Percentiles rank a stretch among this genome's conserved stretches.
phyloP scores from a whole-genome alignment of 2,113 vertebrate species.

The Cnemophilus loriae region DNA sequence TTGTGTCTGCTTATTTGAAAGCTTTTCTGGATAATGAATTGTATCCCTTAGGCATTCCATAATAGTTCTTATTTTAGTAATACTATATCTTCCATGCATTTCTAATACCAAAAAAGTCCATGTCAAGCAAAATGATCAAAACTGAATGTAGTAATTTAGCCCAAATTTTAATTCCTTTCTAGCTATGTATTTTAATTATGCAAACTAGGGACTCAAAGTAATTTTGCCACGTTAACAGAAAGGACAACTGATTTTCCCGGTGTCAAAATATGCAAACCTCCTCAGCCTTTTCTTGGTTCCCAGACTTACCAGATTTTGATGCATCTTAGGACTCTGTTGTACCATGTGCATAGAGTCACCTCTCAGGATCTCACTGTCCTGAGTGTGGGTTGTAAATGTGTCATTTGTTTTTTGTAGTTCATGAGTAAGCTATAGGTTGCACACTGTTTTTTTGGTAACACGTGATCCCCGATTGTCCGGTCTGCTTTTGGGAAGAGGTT shows the following conservation, averaged over 20 bases:
- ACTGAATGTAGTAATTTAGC: background rate
- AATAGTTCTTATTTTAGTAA: slow-evolving; percentile 51
- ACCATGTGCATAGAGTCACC: fast-evolving
- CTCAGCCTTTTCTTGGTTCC: background rate
- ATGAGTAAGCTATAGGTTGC: background rate
- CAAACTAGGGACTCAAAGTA: background rate
- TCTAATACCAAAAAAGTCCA: slow-evolving; percentile 14
- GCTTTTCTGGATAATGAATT: slow-evolving; percentile 56
- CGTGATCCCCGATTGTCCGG: background rate
- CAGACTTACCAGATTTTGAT: background rate
- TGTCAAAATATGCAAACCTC: background rate
- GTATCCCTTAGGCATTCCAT: slow-evolving; percentile 31
- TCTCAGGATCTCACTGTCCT: background rate
- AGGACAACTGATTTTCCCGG: background rate
- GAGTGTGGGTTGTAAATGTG: background rate
- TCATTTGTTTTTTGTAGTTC: background rate
- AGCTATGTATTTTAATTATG: slow-evolving; percentile 22
- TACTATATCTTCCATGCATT: background rate
- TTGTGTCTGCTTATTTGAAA: slow-evolving; percentile 43
- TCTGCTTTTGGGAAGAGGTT: background rate
- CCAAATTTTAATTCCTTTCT: slow-evolving; percentile 41
- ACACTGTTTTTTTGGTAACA: fast-evolving
- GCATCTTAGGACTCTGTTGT: background rate
- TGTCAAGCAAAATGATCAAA: slow-evolving; percentile 44
- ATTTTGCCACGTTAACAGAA: background rate